phyloP scores from a whole-genome alignment of 2,113 vertebrate genomes.

The Mus musculus region DNA sequence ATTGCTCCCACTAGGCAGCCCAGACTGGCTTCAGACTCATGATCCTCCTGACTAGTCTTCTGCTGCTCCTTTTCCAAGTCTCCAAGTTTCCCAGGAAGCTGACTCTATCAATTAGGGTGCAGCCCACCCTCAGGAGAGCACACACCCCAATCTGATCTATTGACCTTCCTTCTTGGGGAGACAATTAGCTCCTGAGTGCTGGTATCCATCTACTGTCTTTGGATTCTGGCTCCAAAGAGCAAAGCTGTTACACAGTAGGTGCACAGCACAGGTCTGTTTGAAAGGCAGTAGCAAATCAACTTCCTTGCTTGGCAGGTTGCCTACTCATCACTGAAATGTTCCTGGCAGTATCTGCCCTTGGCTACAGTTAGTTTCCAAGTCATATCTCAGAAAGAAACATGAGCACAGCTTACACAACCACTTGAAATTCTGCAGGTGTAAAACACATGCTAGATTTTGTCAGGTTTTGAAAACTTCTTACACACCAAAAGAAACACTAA shows the following conservation, averaged over 20 bases:
- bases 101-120: background rate
- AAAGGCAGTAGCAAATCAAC: background rate
- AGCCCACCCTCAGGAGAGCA: background rate
- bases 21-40: background rate
- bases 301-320: background rate
- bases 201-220: no score
- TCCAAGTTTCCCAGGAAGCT: background rate
- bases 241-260: background rate
- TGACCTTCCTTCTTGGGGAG: background rate
- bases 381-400: background rate
- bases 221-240: background rate
- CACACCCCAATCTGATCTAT: background rate
- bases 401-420: fast-evolving
- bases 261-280: background rate
- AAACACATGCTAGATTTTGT: background rate
- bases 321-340: background rate
- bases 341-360: background rate
- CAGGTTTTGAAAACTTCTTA: background rate
- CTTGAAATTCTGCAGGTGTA: background rate
- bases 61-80: background rate
- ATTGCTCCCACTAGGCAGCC: background rate
- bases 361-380: background rate
- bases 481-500: background rate
- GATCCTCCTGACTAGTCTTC: background rate
- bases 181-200: background rate